Evolutionary conservation across 2,113 vertebrate genomes (phyloP).

Genomic region (Psephotus haematonotus): DNA sequence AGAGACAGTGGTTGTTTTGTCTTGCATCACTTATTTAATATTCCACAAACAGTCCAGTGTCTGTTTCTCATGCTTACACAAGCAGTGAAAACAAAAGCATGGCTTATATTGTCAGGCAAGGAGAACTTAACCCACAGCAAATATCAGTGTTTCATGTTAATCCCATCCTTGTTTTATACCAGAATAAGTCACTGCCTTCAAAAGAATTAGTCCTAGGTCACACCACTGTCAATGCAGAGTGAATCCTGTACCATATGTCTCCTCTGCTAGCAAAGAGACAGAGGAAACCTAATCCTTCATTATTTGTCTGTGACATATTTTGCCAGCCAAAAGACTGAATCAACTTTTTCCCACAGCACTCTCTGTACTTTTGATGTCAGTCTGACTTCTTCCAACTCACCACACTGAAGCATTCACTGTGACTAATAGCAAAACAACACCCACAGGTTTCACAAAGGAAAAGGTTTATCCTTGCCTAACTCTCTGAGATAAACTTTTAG

Average conservation of each 20-base stretch:
- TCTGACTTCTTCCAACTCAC: constrained; percentile 54
- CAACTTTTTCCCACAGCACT: constrained; percentile 50
- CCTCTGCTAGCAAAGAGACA: neutral
- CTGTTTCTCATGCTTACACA: constrained; percentile 19
- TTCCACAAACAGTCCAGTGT: neutral
- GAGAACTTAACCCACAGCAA: neutral
- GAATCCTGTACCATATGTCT: neutral
- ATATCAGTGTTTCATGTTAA: constrained; percentile 37
- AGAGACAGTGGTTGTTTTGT: neutral
- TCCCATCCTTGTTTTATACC: constrained; percentile 28
- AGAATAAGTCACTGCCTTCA: constrained; percentile 25
- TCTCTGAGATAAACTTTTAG: constrained; percentile 59
- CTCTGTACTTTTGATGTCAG: constrained; percentile 50
- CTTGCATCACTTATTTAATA: constrained; percentile 44
- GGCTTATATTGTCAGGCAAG: constrained; percentile 10
- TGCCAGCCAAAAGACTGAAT: constrained; percentile 24
- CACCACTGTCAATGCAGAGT: neutral
- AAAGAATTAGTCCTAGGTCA: constrained; percentile 26
- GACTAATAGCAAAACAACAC: constrained; percentile 68
- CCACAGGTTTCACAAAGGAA: constrained; percentile 69
- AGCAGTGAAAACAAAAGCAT: constrained; percentile 32
- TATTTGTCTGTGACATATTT: constrained; percentile 11
- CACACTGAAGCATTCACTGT: constrained; percentile 25
- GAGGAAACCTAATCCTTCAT: constrained; percentile 34
- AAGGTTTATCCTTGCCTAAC: constrained; percentile 51